Base-by-base conservation (phyloP, 2,888 invertebrate species). In the Neoaliturus tenellus region DNA sequence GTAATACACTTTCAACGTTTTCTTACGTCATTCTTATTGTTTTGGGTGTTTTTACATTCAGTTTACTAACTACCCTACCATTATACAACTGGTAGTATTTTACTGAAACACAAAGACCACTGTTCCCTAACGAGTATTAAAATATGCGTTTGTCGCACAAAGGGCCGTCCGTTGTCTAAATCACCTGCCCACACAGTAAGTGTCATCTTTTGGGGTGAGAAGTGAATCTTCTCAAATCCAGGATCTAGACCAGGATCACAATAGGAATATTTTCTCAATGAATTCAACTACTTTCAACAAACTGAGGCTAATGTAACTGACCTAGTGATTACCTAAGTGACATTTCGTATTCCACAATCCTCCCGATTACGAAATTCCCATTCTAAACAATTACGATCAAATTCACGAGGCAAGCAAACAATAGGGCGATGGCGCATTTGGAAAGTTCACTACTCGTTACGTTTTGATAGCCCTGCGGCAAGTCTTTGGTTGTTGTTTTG, bases 351-450 rank as follows among this genome's bases (percentile, higher is more conserved):
- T 31, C 62, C 31, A 12, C 62, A 62, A 28, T 2, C 28, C 28
- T 31, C 14, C 8, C 14, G 31, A 62, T 62, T 31, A 62, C 31
- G 62, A 28, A 31, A 62, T 20, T 23, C 17, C 51, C 14, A 62
- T 62, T 62, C 14, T 17, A 25, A 62, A 62, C 62, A 62, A 28
- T 62, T 62, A 62, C 62, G 62, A 28, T 31, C 28, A 55, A 55
- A 62, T 3, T 20, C 51, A 51, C 51, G 51, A 51, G 23, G 51
- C 5, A 51, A 51, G 20, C 12, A 62, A 62, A 62, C 62, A 62
- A 62, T 62, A 17, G 62, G 31, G 3, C 62, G 62, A 8, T 62
- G n/a, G n/a, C 14, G 10, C 20, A 62, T 62, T 62, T 62, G 62
- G 62, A 62, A 62, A 62, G 62, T 62, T 31, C 62, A 31, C 28